Evolutionary conservation across 2,797 vertebrate species (phyloP).

Genomic region (Darevskia mixta): DNA sequence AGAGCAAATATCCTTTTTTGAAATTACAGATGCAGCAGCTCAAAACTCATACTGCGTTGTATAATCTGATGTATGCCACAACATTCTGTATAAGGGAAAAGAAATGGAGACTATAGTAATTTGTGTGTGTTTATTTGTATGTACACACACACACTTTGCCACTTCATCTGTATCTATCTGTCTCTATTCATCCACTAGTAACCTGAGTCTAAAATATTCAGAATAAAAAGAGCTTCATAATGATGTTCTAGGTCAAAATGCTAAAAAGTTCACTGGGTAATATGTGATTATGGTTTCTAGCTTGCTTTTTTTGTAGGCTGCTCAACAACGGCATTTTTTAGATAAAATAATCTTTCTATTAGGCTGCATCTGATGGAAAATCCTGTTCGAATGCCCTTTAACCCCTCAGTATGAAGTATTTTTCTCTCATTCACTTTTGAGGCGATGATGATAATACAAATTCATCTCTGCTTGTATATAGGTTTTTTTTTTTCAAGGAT

Average conservation of each 20-base stretch:
- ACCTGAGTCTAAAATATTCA: conserved; percentile 5
- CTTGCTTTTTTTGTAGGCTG: neutral
- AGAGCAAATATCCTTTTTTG: conserved; percentile 12
- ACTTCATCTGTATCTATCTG: neutral
- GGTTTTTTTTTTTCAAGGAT: neutral
- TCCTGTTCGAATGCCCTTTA: neutral
- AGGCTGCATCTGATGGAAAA: neutral
- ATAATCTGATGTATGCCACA: conserved; percentile 5
- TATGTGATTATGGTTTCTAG: neutral
- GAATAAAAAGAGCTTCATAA: conserved; percentile 10
- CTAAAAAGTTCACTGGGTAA: conserved; percentile 9
- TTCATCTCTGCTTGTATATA: neutral
- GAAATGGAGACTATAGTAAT: neutral
- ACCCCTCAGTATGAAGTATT: neutral
- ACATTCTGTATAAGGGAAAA: conserved; percentile 3
- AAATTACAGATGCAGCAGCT: conserved; percentile 18
- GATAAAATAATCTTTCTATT: neutral
- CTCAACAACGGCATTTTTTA: neutral
- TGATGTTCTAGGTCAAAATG: conserved; percentile 7
- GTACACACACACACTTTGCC: conserved; percentile 14
- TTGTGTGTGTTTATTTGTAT: too few species aligned
- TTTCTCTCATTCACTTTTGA: neutral
- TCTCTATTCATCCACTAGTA: neutral
- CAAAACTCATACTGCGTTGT: neutral
- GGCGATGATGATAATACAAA: neutral